Evolutionary conservation across 2,888 invertebrate species (phyloP), one percentile per base, ranked within the genome.

Genomic region (Petrolisthes manimaculis): DNA sequence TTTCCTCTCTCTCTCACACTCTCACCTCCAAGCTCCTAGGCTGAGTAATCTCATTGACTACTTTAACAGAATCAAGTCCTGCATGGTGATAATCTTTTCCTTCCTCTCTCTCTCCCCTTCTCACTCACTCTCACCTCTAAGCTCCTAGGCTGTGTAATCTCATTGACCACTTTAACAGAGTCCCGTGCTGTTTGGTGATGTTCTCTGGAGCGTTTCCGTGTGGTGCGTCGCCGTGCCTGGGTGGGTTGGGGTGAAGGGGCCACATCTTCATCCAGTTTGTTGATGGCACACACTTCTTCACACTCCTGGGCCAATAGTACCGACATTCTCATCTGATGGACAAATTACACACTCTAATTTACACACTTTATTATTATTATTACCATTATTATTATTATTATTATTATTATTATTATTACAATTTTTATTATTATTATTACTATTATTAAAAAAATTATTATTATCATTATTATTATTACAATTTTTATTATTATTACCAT

Each of bases 101-200:
- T 37, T 74, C 74, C 6, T 74, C 24, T n/a, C 6, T 74, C 74
- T n/a, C 5, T 74, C 74, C 8, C 24, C n/a, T 74, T 74, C 74
- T 12, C 5, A 6, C 6, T 74, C 74, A 74, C 51, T 77, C 61
- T 61, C 61, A 87, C 87, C 71, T 87, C 87, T 37, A 75, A 55
- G 67, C 61, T 87, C 37, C 83, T 61, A 14, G 74, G 86, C 61
- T 79, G 74, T 9, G 80, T 37, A 14, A 89, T 18, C 75, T 89
- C 89, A 61, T 89, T 89, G 75, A 89, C 89, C 83, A 89, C 82
- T 51, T 82, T 89, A n/a, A 89, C 89, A 14, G 83, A 83, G 71
- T 89, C 89, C 81, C 78, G 79, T 18, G 86, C 86, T 74, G 79
- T 69, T 51, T 83, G 83, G 69, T 86, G 86, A 5, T 89, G 75